These are phyloP conservation scores for Neolamprologus sp. DNA, from an alignment of 2,113 vertebrate species.

Conservation along the genomic window DNA sequence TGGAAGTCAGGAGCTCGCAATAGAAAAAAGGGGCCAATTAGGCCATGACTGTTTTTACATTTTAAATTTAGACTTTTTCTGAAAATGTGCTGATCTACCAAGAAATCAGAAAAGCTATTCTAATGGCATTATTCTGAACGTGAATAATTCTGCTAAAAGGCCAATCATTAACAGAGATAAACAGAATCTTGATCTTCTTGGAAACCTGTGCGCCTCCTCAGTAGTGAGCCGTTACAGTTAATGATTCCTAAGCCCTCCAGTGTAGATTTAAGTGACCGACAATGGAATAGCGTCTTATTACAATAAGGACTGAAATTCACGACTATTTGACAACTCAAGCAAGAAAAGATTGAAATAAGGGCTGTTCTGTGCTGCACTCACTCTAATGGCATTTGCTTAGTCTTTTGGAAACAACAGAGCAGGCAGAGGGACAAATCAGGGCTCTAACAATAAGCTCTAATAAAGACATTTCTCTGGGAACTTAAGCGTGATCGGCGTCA, in stretches of 20 bases:
- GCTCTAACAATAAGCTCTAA: conserved; percentile 47
- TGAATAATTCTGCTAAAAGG: background rate
- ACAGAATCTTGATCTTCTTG: conserved; percentile 16
- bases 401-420: conserved; percentile 67
- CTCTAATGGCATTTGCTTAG: conserved; percentile 65
- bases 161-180: conserved; percentile 23
- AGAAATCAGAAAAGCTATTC: background rate
- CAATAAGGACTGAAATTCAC: conserved; percentile 24
- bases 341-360: conserved; percentile 71
- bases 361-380: conserved; percentile 32
- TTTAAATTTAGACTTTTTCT: background rate
- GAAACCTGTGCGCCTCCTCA: background rate
- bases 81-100: background rate
- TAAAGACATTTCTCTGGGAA: conserved; percentile 45
- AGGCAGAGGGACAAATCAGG: conserved; percentile 15
- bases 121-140: background rate
- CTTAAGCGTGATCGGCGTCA: conserved; percentile 43
- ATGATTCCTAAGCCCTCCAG: background rate
- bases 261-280: conserved; percentile 4
- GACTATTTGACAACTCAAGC: conserved; percentile 67
- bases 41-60: background rate
- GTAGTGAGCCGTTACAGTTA: conserved; percentile 16
- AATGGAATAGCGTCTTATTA: conserved; percentile 12
- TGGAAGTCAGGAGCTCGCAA: conserved; percentile 7
- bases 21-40: background rate